These are phyloP conservation scores for Saccostrea cuccullata DNA, from an alignment of 1,140 invertebrate genomes.

Conservation along the genomic window DNA sequence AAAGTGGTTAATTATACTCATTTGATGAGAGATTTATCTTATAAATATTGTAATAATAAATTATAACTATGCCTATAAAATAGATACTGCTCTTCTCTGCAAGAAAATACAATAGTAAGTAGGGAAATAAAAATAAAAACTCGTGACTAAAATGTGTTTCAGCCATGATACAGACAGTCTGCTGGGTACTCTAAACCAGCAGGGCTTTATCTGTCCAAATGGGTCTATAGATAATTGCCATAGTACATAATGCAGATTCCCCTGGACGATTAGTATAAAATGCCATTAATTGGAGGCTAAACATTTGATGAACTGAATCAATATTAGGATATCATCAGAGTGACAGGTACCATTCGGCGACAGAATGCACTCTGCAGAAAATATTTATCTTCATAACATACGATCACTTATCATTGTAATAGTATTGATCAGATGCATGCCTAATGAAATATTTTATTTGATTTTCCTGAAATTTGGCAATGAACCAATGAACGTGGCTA, in stretches of 20 bases:
- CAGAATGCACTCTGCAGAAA: background rate
- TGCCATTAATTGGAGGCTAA: slow-evolving; percentile 28
- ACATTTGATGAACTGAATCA: slow-evolving; percentile 9
- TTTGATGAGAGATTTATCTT: no score
- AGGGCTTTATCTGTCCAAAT: background rate
- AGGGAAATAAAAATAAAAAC: no score
- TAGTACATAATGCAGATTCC: slow-evolving; percentile 10
- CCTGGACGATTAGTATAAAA: background rate
- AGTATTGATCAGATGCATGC: background rate
- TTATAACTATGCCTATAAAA: no score
- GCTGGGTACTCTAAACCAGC: background rate
- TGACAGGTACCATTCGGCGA: background rate
- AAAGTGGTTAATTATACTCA: no score
- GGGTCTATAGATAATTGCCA: background rate
- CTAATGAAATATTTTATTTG: no score
- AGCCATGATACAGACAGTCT: background rate
- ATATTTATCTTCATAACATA: background rate
- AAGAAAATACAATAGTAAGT: no score
- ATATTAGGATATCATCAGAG: background rate
- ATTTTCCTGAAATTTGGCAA: no score
- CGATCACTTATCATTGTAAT: background rate
- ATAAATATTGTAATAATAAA: no score
- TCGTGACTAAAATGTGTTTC: no score
- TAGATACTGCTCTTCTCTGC: no score
- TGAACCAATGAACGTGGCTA: no score